Conservation (phyloP, 2,113 vertebrate species). For the Barbus barbus region DNA sequence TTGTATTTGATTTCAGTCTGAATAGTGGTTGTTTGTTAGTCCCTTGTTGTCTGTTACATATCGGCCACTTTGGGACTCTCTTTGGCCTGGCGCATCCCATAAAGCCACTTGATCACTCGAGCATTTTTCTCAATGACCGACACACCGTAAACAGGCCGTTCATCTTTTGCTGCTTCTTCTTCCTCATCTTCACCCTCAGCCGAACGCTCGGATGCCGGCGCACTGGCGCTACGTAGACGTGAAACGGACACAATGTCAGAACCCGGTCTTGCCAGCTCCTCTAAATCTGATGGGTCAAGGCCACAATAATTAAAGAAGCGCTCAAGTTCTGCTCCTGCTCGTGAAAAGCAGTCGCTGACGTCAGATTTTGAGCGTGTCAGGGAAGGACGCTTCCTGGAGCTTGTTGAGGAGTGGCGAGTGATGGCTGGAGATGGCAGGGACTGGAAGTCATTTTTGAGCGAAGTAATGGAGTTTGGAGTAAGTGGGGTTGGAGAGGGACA, state of each 20-base stretch:
- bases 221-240: slow-evolving; percentile 87
- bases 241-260: slow-evolving; percentile 90
- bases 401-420: slow-evolving; percentile 66
- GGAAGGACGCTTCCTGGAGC: slow-evolving; percentile 75
- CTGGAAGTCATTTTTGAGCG: slow-evolving; percentile 37
- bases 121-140: slow-evolving; percentile 88
- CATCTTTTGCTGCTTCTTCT: slow-evolving; percentile 48
- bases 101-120: slow-evolving; percentile 74
- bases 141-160: slow-evolving; percentile 81
- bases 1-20: background rate
- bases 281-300: slow-evolving; percentile 84
- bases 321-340: slow-evolving; percentile 79
- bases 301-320: slow-evolving; percentile 97
- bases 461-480: background rate
- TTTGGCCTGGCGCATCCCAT: slow-evolving; percentile 82
- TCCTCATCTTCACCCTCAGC: slow-evolving; percentile 60
- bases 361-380: slow-evolving; percentile 77
- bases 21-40: background rate
- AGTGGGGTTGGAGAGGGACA: background rate
- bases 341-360: slow-evolving; percentile 74
- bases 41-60: slow-evolving; percentile 52
- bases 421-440: slow-evolving; percentile 68
- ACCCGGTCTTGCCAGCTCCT: slow-evolving; percentile 76
- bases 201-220: slow-evolving; percentile 82
- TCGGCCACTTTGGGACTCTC: slow-evolving; percentile 67